These are phyloP conservation scores for Digitonthophagus gazella DNA, from an alignment of 2,888 invertebrate species.

Conservation along the genomic window DNA sequence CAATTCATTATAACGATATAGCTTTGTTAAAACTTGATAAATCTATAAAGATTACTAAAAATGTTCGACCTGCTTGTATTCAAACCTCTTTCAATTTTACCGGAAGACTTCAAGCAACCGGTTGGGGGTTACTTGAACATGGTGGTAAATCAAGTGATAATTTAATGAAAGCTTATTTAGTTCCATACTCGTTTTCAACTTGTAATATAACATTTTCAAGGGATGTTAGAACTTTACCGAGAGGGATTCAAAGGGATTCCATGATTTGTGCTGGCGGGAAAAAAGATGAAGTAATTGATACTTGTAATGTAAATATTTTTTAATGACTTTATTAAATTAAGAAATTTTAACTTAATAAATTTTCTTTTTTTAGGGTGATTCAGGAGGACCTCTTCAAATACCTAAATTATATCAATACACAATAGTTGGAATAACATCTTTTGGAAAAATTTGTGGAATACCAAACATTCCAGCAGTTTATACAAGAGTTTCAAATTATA, in stretches of 20 bases:
- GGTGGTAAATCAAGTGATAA: slow-evolving; percentile 39
- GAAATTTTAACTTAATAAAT: background rate
- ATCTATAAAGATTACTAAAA: slow-evolving; percentile 53
- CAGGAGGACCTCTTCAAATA: slow-evolving; percentile 10
- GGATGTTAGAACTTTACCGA: slow-evolving; percentile 28
- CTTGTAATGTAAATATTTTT: slow-evolving; percentile 44
- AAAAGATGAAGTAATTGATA: slow-evolving; percentile 40
- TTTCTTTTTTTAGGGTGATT: slow-evolving; percentile 19
- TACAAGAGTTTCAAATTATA: slow-evolving; percentile 9
- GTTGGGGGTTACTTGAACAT: slow-evolving; percentile 50
- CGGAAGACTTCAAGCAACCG: slow-evolving; percentile 56
- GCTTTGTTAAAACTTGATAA: slow-evolving; percentile 58
- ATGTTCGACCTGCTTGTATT: slow-evolving; percentile 62
- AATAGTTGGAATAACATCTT: slow-evolving; percentile 3
- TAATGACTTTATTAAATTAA: background rate
- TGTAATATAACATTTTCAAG: slow-evolving; percentile 41
- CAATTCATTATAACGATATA: slow-evolving; percentile 58
- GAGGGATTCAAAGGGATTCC: slow-evolving; percentile 41
- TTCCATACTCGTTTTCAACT: slow-evolving; percentile 35
- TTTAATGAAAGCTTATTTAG: slow-evolving; percentile 52
- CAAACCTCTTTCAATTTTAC: slow-evolving; percentile 44
- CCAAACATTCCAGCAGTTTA: slow-evolving; percentile 5
- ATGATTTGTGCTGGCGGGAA: slow-evolving; percentile 52
- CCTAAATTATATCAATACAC: background rate
- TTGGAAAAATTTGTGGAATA: slow-evolving; percentile 3